These are phyloP conservation scores for Spheniscus mendiculus DNA, from an alignment of 2,113 vertebrate genomes.

Conservation along the genomic window DNA sequence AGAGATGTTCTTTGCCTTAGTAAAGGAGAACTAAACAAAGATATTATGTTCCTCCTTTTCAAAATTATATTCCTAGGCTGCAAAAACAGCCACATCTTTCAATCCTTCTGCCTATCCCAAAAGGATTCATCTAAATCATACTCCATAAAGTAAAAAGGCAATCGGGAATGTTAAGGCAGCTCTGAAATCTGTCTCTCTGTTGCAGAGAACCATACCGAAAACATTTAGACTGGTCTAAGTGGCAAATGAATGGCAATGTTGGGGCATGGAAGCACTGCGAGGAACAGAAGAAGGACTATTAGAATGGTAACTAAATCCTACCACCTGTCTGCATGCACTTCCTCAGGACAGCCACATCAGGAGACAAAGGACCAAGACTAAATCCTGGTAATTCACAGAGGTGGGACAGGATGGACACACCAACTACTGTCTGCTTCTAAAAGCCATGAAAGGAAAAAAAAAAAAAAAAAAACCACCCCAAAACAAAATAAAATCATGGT, in stretches of 20 bases:
- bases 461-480: not conserved
- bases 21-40: not conserved
- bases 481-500: not conserved
- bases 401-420: not conserved
- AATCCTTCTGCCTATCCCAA: not conserved
- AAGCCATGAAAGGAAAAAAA: not conserved
- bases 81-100: not conserved
- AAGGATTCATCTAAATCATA: not conserved
- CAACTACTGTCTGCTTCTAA: not conserved
- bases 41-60: not conserved
- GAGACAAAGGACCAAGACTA: not conserved
- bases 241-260: not conserved
- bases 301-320: not conserved
- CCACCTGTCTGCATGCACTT: not conserved
- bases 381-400: not conserved
- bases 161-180: not conserved
- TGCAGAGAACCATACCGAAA: not conserved
- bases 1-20: not conserved
- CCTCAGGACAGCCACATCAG: not conserved
- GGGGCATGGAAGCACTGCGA: not conserved
- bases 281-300: not conserved
- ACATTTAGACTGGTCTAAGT: not conserved
- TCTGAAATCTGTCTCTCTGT: not conserved
- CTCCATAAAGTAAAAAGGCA: not conserved
- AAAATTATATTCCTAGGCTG: not conserved